These are phyloP conservation scores for Phocoena phocoena DNA, from an alignment of 2,113 vertebrate species.

Conservation along the genomic window DNA sequence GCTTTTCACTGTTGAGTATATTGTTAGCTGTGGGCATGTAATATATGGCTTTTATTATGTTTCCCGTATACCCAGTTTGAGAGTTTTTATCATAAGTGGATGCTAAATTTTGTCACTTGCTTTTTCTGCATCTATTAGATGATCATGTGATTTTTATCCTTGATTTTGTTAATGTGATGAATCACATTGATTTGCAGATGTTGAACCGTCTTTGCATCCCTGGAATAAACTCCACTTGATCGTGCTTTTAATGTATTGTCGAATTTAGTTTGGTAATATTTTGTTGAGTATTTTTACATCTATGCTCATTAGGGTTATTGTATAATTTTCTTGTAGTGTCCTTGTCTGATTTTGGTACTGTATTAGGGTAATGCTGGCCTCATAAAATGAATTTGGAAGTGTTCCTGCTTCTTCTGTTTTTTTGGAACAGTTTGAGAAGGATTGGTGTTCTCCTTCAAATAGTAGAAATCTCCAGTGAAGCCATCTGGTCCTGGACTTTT, in stretches of 20 bases:
- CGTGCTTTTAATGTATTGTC: no score
- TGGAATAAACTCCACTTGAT: no score
- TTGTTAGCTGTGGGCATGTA: background rate
- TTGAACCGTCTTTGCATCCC: background rate
- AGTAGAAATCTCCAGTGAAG: background rate
- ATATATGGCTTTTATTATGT: background rate
- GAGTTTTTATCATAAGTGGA: background rate
- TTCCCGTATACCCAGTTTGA: background rate
- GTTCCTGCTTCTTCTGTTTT: background rate
- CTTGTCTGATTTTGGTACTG: no score
- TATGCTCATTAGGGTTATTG: no score
- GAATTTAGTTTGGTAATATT: no score
- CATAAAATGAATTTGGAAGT: background rate
- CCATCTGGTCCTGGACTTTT: background rate
- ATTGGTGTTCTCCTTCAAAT: background rate
- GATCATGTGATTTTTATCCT: background rate
- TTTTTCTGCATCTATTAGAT: background rate
- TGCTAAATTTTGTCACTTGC: background rate
- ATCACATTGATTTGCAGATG: background rate
- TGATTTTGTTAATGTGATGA: background rate
- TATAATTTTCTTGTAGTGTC: no score
- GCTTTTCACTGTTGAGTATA: background rate
- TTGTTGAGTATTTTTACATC: no score
- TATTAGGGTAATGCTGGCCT: no score
- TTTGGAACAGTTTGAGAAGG: background rate